A percentile compares a stretch with the other conserved stretches of the same genome.
Conservation (phyloP, 1,140 invertebrate genomes). For the Ridgeia piscesae region DNA sequence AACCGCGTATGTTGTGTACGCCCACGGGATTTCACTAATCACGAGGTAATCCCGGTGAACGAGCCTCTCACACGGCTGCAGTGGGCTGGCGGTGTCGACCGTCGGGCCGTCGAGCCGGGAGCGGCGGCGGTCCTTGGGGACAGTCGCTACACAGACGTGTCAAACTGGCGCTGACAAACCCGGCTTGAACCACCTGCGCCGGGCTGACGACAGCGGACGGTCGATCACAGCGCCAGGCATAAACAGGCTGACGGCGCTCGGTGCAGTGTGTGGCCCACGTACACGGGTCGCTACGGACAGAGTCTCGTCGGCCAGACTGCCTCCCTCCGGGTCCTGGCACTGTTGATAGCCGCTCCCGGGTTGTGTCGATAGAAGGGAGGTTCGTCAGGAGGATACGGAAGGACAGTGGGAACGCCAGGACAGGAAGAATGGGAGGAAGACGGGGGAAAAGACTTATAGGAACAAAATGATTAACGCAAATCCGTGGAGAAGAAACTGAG, state of each 20-base stretch:
- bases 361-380: not conserved
- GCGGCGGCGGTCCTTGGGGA: not conserved
- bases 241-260: not conserved
- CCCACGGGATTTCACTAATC: too few species aligned
- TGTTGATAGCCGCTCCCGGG: not conserved
- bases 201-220: not conserved
- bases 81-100: too few species aligned
- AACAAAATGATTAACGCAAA: too few species aligned
- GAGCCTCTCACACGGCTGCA: not conserved
- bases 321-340: not conserved
- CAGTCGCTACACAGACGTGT: not conserved
- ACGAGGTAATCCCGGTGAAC: too few species aligned
- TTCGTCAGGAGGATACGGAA: too few species aligned
- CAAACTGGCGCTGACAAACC: not conserved
- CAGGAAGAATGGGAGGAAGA: too few species aligned
- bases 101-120: not conserved
- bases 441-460: too few species aligned
- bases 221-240: not conserved
- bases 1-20: too few species aligned
- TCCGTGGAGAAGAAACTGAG: too few species aligned
- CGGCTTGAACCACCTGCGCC: not conserved
- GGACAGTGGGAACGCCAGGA: too few species aligned
- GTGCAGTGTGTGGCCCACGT: not conserved
- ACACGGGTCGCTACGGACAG: not conserved
- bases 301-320: not conserved